Base-by-base conservation (phyloP, 2,888 invertebrate genomes). In the Bembecia ichneumoniformis region DNA sequence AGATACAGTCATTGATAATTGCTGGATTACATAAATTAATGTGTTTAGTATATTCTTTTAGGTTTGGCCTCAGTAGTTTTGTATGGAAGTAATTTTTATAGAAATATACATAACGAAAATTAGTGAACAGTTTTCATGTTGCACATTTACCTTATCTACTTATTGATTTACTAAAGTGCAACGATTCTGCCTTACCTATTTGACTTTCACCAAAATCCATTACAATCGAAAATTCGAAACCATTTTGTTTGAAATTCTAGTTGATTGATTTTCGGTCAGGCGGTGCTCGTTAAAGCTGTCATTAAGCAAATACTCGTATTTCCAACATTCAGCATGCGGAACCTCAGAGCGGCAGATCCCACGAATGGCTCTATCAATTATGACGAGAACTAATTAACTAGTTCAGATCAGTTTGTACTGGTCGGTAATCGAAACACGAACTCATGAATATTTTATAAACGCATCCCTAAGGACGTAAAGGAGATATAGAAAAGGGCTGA, bases 231-330 rank as follows among this genome's bases (percentile, higher is more conserved):
- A 63, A 58, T 60, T 54, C 51, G 52, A 52, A 48, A 54, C 59
- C 53, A 63, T 63, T 67, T 59, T 54, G 54, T 61, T 59, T 52
- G 55, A 46, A 57, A 50, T 57, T 57, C 54, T 61, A 60, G 64
- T 63, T 61, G 55, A 58, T 52, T 57, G 54, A 55, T 53, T 52
- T 52, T 47, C n/a, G 46, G 43, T 40, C 28, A 40, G 35, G 44
- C 47, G 43, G 28, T 52, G 59, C 49, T 63, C 62, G 58, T 65
- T 66, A 68, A 68, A 66, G 65, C 63, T 57, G 51, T 61, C 68
- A 74, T 64, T 70, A 64, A 61, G 61, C 67, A 71, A 68, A 74
- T 71, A n/a, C n/a, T n/a, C n/a, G n/a, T n/a, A 73, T 68, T 71
- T 60, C 58, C 63, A 61, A 60, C 61, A 61, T 58, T 61, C 55